A percentile compares a stretch with the other conserved stretches of the same genome.
Conservation (phyloP, 64 coral and sea anemone species). For the Catalaphyllia jardinei region DNA sequence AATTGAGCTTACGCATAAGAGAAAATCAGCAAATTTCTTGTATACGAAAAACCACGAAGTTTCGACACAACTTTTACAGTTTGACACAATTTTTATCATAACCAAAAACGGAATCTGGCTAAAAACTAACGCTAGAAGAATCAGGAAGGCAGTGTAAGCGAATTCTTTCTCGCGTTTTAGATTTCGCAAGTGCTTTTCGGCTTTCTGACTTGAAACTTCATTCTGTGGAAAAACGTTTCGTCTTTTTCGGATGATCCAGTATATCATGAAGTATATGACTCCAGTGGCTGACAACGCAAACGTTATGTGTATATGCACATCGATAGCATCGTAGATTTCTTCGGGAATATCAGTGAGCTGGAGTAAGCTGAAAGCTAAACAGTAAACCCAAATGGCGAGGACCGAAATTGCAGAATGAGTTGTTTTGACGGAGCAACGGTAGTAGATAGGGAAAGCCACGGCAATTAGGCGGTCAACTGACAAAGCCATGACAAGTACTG, state of each 20-base stretch:
- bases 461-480: slow-evolving; percentile 36
- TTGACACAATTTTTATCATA: not conserved
- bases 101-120: slow-evolving; percentile 35
- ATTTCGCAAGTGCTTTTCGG: not conserved
- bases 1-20: slow-evolving; percentile 19
- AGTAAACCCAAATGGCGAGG: slow-evolving; percentile 2
- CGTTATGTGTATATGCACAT: slow-evolving; percentile 42
- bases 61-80: slow-evolving; percentile 30
- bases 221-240: not conserved
- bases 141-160: slow-evolving; percentile 42
- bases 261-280: slow-evolving; percentile 18
- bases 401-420: not conserved
- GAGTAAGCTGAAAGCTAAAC: slow-evolving; percentile 5
- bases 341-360: slow-evolving; percentile 16
- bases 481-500: slow-evolving; percentile 11
- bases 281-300: slow-evolving; percentile 12
- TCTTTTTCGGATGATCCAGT: slow-evolving; percentile 10
- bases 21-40: slow-evolving; percentile 2
- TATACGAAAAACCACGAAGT: slow-evolving; percentile 40
- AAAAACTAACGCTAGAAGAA: slow-evolving; percentile 20
- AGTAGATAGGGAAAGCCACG: slow-evolving; percentile 31
- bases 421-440: slow-evolving; percentile 20
- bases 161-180: slow-evolving; percentile 25
- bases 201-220: not conserved
- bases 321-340: slow-evolving; percentile 22